Evolutionary conservation across 2,888 invertebrate species (phyloP), one percentile per base, ranked within the genome.

Genomic region (Sialis lutaria): DNA sequence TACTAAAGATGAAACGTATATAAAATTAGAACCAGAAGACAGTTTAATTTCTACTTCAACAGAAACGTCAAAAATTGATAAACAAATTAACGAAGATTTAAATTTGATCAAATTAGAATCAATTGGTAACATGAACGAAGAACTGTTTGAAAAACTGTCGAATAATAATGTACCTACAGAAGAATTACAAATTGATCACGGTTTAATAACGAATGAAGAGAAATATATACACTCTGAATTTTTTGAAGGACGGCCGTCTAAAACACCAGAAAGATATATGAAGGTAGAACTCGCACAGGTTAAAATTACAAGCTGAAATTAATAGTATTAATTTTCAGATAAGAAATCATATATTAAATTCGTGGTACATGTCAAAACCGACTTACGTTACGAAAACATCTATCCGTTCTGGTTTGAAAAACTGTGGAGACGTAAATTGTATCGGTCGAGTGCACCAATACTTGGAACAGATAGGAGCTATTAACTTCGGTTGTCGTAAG

Each of bases 401-500:
- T 1, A 70, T 72, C 6, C 59, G 76, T 45, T 61, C 66, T 50
- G 75, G 74, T 4, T 59, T 77, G 50, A 73, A 70, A 58, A 72
- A 73, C 55, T 74, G 74, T 57, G 77, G 77, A 0, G 76, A 77
- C 62, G 75, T 76, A 3, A 75, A 75, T 56, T 69, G 70, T 54
- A 73, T 77, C 48, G 71, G 75, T 8, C 62, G 73, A 48, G 69
- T 78, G 31, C 77, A 77, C 60, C 62, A 68, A 22, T 73, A 72
- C 53, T 60, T 78, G 47, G 77, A 78, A 58, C 72, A 73, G 60
- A 68, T 70, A 50, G 78, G 77, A 10, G 75, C 72, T 12, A 76
- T 77, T 49, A 78, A 78, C 62, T 76, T 74, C 63, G 72, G 72
- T 9, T 75, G 75, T 60, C 67, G 74, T 71, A 61, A 62, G 64